These are phyloP conservation scores for Tinea trinotella DNA, from an alignment of 2,888 invertebrate genomes.

Conservation along the genomic window DNA sequence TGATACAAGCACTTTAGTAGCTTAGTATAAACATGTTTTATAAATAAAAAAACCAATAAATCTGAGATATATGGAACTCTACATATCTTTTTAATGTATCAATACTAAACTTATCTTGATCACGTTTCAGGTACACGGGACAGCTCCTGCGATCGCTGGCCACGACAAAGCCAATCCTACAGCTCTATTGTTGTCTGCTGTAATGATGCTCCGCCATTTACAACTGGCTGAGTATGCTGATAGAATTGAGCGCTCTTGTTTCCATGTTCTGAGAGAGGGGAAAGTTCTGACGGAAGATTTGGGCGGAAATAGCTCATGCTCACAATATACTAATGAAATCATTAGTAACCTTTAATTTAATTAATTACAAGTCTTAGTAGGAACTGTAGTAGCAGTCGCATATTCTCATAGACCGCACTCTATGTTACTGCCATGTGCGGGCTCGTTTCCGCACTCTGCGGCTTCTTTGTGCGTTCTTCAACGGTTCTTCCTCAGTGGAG, in stretches of 20 bases:
- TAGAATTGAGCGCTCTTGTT: conserved; percentile 87
- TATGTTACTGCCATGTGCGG: too few species aligned
- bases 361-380: conserved; percentile 27
- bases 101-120: too few species aligned
- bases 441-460: too few species aligned
- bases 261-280: conserved; percentile 88
- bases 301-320: conserved; percentile 93
- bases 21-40: too few species aligned
- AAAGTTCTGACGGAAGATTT: conserved; percentile 92
- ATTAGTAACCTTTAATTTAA: conserved; percentile 38
- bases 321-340: conserved; percentile 95
- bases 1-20: too few species aligned
- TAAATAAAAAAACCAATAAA: not conserved
- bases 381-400: not conserved
- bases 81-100: not conserved
- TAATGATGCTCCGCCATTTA: conserved; percentile 99
- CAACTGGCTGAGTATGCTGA: conserved; percentile 79
- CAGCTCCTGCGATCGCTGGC: conserved; percentile 97
- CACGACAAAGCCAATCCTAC: conserved; percentile 98
- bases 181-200: conserved; percentile 93
- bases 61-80: not conserved
- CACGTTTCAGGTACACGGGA: conserved; percentile 91
- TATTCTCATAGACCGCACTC: conserved; percentile 25
- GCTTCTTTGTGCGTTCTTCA: too few species aligned
- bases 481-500: too few species aligned